A percentile compares a stretch with the other conserved stretches of the same genome.
Conservation (phyloP, 2,113 vertebrate genomes). For the Genyomyrus donnyi region DNA sequence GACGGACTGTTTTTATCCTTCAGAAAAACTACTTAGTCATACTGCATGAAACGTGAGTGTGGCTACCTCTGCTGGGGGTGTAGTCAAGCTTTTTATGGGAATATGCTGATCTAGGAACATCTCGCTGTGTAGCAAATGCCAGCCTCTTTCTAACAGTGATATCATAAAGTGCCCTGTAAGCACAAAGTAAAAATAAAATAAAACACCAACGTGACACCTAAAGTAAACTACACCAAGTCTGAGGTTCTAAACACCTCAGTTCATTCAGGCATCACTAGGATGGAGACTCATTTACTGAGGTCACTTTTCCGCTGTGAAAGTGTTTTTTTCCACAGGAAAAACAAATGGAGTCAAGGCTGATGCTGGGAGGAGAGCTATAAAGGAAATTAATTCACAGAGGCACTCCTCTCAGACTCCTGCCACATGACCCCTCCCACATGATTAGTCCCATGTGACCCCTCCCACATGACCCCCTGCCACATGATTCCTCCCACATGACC, state of each 20-base stretch:
- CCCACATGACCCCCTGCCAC: neutral
- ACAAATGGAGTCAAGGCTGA: neutral
- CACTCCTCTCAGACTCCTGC: neutral
- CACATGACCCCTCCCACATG: neutral
- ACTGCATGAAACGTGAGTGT: neutral
- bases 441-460: neutral
- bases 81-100: neutral
- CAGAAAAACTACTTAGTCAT: neutral
- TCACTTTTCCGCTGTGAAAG: neutral
- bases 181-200: neutral
- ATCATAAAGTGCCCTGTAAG: neutral
- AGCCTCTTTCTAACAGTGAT: neutral
- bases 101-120: neutral
- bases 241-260: neutral
- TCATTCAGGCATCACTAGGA: neutral
- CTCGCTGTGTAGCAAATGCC: neutral
- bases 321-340: neutral
- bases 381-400: neutral
- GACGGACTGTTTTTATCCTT: neutral
- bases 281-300: neutral
- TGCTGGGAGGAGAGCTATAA: neutral
- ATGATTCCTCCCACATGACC: neutral
- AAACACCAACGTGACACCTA: neutral
- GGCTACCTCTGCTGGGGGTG: neutral
- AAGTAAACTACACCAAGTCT: neutral